Evolutionary conservation across 2,888 invertebrate genomes (phyloP), one percentile per base, ranked within the genome.

Genomic region (Melanotus villosus): DNA sequence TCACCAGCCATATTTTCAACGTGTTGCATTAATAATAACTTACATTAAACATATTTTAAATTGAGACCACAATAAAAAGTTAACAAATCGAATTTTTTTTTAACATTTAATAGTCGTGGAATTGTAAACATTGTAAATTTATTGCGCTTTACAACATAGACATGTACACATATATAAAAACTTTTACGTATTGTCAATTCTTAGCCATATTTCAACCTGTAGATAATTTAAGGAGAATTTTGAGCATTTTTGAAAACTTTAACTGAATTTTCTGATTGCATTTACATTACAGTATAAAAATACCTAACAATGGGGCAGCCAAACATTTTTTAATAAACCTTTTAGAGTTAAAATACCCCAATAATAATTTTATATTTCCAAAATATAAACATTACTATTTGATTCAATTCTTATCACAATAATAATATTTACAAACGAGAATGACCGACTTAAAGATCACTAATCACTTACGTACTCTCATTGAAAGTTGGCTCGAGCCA

Each of bases 351-450:
- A 41, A 70, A 50, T 60, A 62, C 64, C 63, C 65, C 63, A 66
- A 56, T 52, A 41, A 38, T 52, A 67, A 54, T 62, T 70, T 58
- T 59, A 67, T 65, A 68, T 70, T 50, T 70, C 54, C 65, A 69
- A 71, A 73, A 73, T 68, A 70, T 73, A 72, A 70, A 72, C 70
- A 75, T 69, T 67, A 73, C 65, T 79, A 80, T 81, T 80, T 81
- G 80, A 80, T 80, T 81, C 79, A 77, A 81, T 78, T 79, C 83
- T 84, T 84, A 84, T 84, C 84, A 84, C 84, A 84, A 84, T 83
- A 81, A 82, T 82, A 79, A 83, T 84, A 84, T 82, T 80, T 83
- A 83, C 81, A 80, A 75, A 76, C 74, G 75, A 74, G 73, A 75
- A 72, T 70, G 74, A 50, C 62, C 58, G 57, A 65, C 63, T 74